Evolutionary conservation across 2,888 invertebrate genomes (phyloP), one percentile per base, ranked within the genome.

Genomic region (Noctua comes): DNA sequence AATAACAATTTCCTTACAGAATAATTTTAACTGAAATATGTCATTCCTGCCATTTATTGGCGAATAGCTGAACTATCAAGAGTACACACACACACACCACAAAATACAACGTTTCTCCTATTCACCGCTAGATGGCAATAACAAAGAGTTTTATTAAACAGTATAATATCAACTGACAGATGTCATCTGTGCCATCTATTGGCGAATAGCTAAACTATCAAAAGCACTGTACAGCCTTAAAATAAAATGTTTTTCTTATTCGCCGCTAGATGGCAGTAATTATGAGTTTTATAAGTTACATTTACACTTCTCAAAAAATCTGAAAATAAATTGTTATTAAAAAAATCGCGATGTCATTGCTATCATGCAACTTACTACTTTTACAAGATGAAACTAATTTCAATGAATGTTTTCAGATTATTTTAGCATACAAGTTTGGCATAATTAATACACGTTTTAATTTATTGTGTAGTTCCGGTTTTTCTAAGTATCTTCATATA

Each of bases 261-360:
- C 0, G 18, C 16, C 66, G 59, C 27, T 77, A 88, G 88, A 85
- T 86, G 78, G 36, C 71, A 40, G 2, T n/a, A 64, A n/a, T 31
- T 16, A 6, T 16, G 11, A 36, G 43, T 59, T 59, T 51, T 8
- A 43, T 24, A 13, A 21, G 16, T 31, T 21, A 7, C 18, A 46
- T n/a, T 18, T 8, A 21, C 11, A 18, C 27, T 16, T 43, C n/a
- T 43, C n/a, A 64, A 24, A 24, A 64, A n/a, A 43, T 43, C 16
- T 13, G 2, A 10, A 64, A 68, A n/a, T 40, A 24, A 24, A 8
- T 36, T 24, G 11, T 1, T 57, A 0, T 16, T 7, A n/a, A 18
- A 13, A 18, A 59, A 43, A 24, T 18, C 21, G 18, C n/a, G 18
- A 5, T 43, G 3, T 13, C 18, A 51, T 40, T 73, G 24, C 2